Evolutionary conservation across 2,113 vertebrate genomes (phyloP), one percentile per base, ranked within the genome.

Genomic region (Cottus gobio): DNA sequence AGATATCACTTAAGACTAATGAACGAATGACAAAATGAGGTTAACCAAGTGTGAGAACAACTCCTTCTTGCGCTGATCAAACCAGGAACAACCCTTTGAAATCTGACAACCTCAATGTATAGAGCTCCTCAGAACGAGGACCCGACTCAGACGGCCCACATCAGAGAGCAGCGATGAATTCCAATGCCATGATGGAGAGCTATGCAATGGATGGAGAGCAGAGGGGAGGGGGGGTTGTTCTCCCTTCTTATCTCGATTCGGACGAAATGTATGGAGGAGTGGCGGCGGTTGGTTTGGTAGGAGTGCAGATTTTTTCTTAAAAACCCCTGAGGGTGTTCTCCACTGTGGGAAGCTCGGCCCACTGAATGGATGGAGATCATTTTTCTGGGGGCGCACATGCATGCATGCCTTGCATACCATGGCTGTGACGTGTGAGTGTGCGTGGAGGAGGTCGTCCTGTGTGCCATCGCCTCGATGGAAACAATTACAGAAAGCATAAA

Each of bases 401-500:
- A 82, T 77, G 90, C 92, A 93, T 93, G 77, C 92, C 85, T 88
- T 28, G 36, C 93, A 94, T 94, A 87, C 92, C 92, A 87, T 5
- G 34, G 83, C 85, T 46, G 83, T 86, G 88, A 94, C 85, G 81
- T 83, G 85, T 84, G 86, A 36, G 78, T 69, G 78, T 82, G n/a
- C 74, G 50, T 36, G 58, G 54, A 48, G 48, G 71, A 57, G 80
- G 75, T 50, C 36, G 78, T 52, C 73, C 31, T 57, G 66, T 39
- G 71, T 63, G 56, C 80, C 34, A 56, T 74, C 7, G 0, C 31
- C 70, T 31, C 15, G 61, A 13, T 60, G 69, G 66, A 82, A 68
- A 77, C 54, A 66, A 65, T 69, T 62, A 61, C 26, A 62, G 28
- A 67, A 13, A 71, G 11, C 7, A 0, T 15, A 50, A 56, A 44